Evolutionary conservation across 2,113 vertebrate genomes (phyloP).

Genomic region (Sphaerodactylus townsendi): DNA sequence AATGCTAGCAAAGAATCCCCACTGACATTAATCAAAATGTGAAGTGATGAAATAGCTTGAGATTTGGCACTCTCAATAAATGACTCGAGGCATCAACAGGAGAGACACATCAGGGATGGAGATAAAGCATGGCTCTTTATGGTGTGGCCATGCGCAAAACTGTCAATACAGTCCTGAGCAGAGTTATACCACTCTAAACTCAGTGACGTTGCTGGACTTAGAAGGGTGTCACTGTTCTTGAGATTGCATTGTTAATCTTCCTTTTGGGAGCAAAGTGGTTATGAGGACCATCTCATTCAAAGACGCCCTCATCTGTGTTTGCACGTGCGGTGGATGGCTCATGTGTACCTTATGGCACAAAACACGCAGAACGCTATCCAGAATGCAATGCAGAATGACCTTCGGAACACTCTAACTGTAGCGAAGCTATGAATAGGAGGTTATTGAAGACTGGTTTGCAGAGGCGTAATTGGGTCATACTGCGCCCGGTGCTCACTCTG

Average conservation of each 20-base stretch:
- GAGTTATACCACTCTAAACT: no score
- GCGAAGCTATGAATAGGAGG: not conserved
- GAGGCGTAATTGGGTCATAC: no score
- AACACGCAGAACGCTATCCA: not conserved
- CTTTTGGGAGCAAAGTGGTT: not conserved
- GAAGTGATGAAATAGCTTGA: conserved; percentile 28
- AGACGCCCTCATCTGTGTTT: not conserved
- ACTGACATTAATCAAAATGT: conserved; percentile 23
- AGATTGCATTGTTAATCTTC: not conserved
- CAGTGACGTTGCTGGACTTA: no score
- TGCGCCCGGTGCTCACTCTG: no score
- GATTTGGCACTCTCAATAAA: conserved; percentile 6
- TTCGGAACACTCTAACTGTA: not conserved
- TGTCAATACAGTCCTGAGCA: no score
- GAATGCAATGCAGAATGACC: not conserved
- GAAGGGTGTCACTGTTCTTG: no score
- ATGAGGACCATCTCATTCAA: not conserved
- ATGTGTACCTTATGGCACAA: not conserved
- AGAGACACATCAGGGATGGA: conserved; percentile 4
- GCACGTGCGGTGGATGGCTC: not conserved
- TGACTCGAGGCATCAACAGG: conserved; percentile 12
- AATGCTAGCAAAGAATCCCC: conserved; percentile 38
- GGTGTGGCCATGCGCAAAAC: no score
- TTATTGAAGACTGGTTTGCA: not conserved
- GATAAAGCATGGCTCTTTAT: not conserved